Evolutionary conservation across 2,113 vertebrate species (phyloP), one percentile per base, ranked within the genome.

Genomic region (Xiphophorus maculatus): DNA sequence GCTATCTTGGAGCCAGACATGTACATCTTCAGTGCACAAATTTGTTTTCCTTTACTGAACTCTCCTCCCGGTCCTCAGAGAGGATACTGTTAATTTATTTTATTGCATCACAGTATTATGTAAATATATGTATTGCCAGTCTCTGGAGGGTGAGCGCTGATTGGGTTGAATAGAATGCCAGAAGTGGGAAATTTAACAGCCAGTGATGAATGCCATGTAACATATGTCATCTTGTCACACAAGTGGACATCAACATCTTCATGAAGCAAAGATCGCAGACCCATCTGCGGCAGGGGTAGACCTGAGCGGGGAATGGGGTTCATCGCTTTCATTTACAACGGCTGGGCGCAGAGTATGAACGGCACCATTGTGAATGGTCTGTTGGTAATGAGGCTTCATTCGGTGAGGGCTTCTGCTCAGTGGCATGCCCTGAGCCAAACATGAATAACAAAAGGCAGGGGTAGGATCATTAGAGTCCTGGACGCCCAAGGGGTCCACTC

Each of bases 361-460:
- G 76, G 78, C 66, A 71, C 65, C 54, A 72, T 84, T 76, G 82
- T 94, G 91, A 94, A 90, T 87, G 84, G 90, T 63, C 51, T 69
- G 79, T 93, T 92, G 88, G 92, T 94, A 93, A 94, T 92, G 91
- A 88, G 84, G 68, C 71, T 88, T 78, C 84, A 68, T 89, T 82
- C n/a, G 79, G 82, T 37, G 73, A 77, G 72, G 69, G 87, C 88
- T 84, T 87, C 87, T 88, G 89, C 87, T 91, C 86, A 90, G 92
- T 84, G 80, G 85, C 79, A 63, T 79, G 88, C 83, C 89, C 90
- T 91, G 74, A 73, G 88, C 79, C 66, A 77, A 11, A 82, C 72
- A 81, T 86, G 89, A 89, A 89, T 92, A 92, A 94, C 93, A 94
- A 93, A 92, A 91, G 88, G 89, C 87, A 86, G 88, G 51, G 73